Evolutionary conservation across 2,888 invertebrate genomes (phyloP).

Genomic region (Teinopalpus imperialis): DNA sequence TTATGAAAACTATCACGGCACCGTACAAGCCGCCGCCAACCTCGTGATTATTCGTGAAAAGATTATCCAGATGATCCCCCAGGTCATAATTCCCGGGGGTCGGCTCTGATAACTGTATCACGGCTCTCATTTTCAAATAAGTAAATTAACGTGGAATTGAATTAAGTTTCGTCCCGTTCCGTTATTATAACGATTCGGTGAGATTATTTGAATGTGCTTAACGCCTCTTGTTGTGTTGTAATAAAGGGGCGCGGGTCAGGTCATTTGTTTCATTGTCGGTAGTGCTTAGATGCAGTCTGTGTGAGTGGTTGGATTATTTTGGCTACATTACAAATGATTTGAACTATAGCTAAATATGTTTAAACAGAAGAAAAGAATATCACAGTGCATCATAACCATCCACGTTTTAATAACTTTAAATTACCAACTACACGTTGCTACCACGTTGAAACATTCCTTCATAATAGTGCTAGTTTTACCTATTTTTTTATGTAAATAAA

Average conservation of each 20-base stretch:
- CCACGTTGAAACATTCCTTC: too few relatives aligned
- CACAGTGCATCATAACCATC: too few relatives aligned
- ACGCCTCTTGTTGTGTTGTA: constrained; percentile 63
- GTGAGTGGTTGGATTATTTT: background rate
- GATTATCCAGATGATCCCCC: constrained; percentile 61
- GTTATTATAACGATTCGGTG: constrained; percentile 74
- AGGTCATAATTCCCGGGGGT: constrained; percentile 47
- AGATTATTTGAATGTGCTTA: constrained; percentile 78
- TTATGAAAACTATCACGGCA: background rate
- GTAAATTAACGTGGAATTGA: constrained; percentile 76
- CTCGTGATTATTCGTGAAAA: constrained; percentile 59
- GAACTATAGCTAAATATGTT: too few relatives aligned
- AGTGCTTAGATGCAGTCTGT: constrained; percentile 31
- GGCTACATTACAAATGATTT: background rate
- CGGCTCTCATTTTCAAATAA: constrained; percentile 70
- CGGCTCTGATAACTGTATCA: constrained; percentile 53
- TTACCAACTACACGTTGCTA: too few relatives aligned
- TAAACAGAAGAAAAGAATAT: too few relatives aligned
- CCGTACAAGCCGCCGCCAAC: background rate
- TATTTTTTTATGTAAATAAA: too few relatives aligned
- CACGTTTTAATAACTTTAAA: too few relatives aligned
- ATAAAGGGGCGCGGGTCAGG: constrained; percentile 61
- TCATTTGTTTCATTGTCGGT: constrained; percentile 66
- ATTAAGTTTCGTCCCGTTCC: constrained; percentile 69
- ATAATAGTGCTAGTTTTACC: too few relatives aligned